Evolutionary conservation across 2,113 vertebrate genomes (phyloP).

Genomic region (Jacana jacana): DNA sequence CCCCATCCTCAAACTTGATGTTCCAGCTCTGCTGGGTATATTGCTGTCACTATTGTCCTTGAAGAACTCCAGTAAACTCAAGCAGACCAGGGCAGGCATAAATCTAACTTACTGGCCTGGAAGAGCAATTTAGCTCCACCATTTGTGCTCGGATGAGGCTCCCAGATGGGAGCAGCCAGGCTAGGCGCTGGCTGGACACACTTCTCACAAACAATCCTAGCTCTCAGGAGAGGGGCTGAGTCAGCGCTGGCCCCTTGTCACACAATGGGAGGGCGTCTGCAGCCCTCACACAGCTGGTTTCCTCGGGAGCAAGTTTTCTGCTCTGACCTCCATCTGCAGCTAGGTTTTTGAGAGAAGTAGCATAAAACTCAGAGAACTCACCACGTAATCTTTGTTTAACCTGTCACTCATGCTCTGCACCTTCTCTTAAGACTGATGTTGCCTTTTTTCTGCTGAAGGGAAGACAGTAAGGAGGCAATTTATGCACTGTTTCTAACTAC

Average conservation of each 20-base stretch:
- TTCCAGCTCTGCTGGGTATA: not conserved
- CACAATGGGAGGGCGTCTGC: fast-evolving
- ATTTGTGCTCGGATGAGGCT: not conserved
- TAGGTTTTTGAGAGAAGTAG: not conserved
- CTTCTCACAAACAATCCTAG: not conserved
- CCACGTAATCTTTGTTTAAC: not conserved
- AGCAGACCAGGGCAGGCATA: not conserved
- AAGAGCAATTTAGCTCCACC: not conserved
- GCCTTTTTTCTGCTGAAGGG: not conserved
- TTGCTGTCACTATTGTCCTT: not conserved
- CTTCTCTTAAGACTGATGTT: not conserved
- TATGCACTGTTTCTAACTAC: not conserved
- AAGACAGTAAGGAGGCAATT: not conserved
- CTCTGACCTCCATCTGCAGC: not conserved
- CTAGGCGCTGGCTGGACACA: not conserved
- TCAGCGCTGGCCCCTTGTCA: not conserved
- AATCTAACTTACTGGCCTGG: not conserved
- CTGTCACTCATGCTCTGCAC: not conserved
- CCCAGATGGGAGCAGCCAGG: not conserved
- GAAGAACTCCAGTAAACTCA: not conserved
- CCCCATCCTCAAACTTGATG: not conserved
- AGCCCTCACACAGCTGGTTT: not conserved
- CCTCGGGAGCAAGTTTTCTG: not conserved
- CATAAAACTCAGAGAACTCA: not conserved
- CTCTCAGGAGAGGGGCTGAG: not conserved